Conservation (phyloP, 2,797 vertebrate genomes). For the Buphagus erythrorhynchus region DNA sequence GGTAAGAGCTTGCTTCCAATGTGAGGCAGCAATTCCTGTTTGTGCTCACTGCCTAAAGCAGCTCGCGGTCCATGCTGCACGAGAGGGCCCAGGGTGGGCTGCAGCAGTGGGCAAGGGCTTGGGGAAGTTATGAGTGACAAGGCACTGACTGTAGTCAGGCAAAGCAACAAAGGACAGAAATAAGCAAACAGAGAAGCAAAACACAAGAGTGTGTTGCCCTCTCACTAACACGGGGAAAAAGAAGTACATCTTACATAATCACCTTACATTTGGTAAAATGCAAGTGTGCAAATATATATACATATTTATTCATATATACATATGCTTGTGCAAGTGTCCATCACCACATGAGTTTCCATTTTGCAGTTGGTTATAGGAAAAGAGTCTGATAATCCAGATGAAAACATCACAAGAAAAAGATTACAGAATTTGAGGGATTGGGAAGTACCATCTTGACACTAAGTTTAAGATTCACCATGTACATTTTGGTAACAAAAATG, state of each 20-base stretch:
- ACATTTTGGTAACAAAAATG: neutral
- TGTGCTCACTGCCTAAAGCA: neutral
- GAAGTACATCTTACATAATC: neutral
- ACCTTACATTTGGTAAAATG: neutral
- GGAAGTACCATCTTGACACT: neutral
- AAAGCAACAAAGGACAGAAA: neutral
- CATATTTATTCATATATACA: neutral
- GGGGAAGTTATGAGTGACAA: neutral
- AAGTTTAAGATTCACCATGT: neutral
- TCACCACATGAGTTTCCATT: neutral
- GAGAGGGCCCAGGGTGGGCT: neutral
- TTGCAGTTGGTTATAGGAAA: neutral
- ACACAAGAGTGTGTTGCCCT: neutral
- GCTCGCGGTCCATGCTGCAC: neutral
- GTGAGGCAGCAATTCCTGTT: neutral
- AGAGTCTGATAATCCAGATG: neutral
- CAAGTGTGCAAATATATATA: neutral
- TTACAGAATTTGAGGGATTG: neutral
- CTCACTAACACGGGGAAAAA: fast-evolving
- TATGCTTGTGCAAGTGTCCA: neutral
- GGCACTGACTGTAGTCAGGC: neutral
- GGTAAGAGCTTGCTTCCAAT: neutral
- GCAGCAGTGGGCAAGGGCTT: neutral
- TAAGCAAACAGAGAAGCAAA: neutral
- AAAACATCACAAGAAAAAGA: neutral